Evolutionary conservation across 1,140 invertebrate genomes (phyloP).

Genomic region (Pollicipes pollicipes): DNA sequence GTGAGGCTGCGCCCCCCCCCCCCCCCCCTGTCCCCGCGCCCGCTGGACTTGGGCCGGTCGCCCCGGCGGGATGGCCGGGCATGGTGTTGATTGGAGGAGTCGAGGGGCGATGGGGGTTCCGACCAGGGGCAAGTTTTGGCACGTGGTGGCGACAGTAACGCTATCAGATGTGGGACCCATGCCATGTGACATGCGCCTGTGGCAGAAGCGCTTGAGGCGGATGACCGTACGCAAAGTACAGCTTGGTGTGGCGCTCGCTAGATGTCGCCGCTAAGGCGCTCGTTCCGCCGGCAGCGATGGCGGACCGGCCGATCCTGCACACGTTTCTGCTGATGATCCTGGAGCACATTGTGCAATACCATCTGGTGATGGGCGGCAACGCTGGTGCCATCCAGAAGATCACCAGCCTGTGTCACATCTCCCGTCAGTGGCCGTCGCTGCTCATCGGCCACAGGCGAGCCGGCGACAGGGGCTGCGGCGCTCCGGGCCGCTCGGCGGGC

Average conservation of each 20-base stretch:
- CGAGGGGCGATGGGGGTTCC: too few species aligned
- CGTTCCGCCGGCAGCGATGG: conserved; percentile 40
- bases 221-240: too few species aligned
- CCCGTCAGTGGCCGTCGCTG: conserved; percentile 16
- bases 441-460: conserved; percentile 3
- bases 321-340: conserved; percentile 85
- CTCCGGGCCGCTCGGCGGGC: too few species aligned
- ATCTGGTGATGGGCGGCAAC: conserved; percentile 89
- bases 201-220: too few species aligned
- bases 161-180: conserved; percentile 1
- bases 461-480: too few species aligned
- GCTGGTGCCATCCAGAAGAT: conserved; percentile 52
- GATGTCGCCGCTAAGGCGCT: conserved; percentile 10
- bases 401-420: conserved; percentile 18
- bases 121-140: too few species aligned
- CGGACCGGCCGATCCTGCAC: conserved; percentile 66
- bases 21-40: too few species aligned
- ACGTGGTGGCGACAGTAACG: too few species aligned
- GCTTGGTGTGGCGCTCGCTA: background rate
- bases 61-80: too few species aligned
- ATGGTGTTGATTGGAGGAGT: too few species aligned
- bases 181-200: too few species aligned
- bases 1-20: conserved; percentile 38
- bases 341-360: conserved; percentile 92
- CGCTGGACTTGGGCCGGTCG: too few species aligned